A percentile compares a stretch with the other conserved stretches of the same genome.
phyloP scores from a whole-genome alignment of 2,888 invertebrate species.

The Pseudococcus jackbeardsleyi region DNA sequence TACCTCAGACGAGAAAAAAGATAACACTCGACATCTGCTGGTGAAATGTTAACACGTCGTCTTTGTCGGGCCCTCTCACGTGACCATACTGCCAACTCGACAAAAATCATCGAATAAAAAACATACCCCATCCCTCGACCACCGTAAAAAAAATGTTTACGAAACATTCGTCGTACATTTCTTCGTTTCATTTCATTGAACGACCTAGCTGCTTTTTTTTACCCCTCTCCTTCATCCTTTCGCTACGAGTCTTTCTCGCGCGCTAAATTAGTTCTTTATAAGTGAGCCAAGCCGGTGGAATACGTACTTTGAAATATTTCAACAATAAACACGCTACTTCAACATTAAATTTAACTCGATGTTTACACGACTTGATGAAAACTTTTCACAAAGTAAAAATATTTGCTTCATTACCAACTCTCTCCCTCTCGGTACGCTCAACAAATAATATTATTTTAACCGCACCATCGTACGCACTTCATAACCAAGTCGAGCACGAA shows the following conservation, averaged over 20 bases:
- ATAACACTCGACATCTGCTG: conserved; percentile 30
- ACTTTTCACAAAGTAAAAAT: conserved; percentile 43
- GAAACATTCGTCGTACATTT: neutral
- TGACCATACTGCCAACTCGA: neutral
- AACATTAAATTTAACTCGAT: conserved; percentile 45
- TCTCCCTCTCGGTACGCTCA: neutral
- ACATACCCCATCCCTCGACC: neutral
- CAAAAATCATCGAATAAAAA: conserved; percentile 33
- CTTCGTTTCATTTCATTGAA: conserved; percentile 3
- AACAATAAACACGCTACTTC: conserved; percentile 35
- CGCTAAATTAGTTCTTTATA: conserved; percentile 43
- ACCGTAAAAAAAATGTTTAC: neutral
- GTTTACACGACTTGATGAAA: conserved; percentile 42
- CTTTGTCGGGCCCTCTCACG: neutral
- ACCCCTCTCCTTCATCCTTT: neutral
- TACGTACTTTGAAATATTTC: conserved; percentile 22
- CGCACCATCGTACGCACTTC: neutral
- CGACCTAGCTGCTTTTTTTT: neutral
- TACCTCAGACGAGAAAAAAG: conserved; percentile 8
- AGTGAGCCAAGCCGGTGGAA: neutral
- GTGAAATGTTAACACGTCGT: conserved; percentile 31
- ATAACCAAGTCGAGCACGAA: neutral
- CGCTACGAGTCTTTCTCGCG: neutral
- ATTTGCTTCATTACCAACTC: conserved; percentile 26
- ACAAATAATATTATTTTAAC: conserved; percentile 46